These are phyloP conservation scores for Acanthis flammea DNA, from an alignment of 2,797 vertebrate species.

Conservation along the genomic window DNA sequence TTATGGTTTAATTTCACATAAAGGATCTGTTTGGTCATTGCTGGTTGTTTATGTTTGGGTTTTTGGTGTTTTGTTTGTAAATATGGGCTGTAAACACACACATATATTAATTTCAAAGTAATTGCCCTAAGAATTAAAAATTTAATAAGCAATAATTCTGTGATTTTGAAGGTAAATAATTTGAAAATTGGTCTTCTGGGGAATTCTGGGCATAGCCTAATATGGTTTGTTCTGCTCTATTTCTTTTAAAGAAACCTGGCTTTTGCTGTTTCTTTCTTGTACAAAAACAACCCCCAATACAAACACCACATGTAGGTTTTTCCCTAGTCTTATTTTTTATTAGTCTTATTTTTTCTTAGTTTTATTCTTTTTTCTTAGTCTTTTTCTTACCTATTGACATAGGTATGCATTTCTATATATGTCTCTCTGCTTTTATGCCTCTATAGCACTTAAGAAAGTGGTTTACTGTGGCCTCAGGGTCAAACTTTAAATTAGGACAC, in stretches of 20 bases:
- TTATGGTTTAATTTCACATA: background rate
- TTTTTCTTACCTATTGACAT: background rate
- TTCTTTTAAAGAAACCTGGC: background rate
- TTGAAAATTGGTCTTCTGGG: background rate
- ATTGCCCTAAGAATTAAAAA: background rate
- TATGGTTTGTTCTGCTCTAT: background rate
- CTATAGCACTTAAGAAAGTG: background rate
- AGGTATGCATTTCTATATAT: background rate
- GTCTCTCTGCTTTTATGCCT: background rate
- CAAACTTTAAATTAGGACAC: background rate
- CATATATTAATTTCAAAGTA: background rate
- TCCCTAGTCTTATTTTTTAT: background rate
- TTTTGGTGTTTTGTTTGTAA: background rate
- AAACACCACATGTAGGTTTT: background rate
- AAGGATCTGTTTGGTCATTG: background rate
- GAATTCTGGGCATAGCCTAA: background rate
- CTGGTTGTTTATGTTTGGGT: background rate
- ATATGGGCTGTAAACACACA: background rate
- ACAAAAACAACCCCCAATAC: background rate
- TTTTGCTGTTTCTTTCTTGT: background rate
- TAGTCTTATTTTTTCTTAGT: too few relatives aligned
- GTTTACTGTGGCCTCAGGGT: background rate
- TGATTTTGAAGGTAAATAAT: background rate
- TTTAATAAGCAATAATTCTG: background rate
- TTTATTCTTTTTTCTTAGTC: background rate